Percentiles rank a stretch among this genome's conserved stretches.
Evolutionary conservation across 2,797 vertebrate genomes (phyloP).

Genomic region (Neopelma chrysocephalum): DNA sequence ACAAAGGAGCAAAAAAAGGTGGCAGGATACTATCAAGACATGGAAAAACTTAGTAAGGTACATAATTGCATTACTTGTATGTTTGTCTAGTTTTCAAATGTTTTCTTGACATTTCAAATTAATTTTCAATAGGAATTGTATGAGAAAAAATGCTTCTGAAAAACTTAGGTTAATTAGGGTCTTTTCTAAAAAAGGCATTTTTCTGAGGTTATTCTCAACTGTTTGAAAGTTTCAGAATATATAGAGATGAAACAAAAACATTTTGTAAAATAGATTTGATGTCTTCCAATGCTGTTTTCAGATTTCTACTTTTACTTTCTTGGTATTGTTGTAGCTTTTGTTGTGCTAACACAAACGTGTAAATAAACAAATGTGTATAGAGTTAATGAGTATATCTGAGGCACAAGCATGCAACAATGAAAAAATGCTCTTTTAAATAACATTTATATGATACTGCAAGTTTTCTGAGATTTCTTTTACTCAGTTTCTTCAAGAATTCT

Average conservation of each 20-base stretch:
- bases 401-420: background rate
- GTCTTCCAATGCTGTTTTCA: background rate
- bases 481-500: background rate
- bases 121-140: background rate
- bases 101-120: background rate
- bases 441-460: background rate
- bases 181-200: background rate
- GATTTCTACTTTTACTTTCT: background rate
- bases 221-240: background rate
- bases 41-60: conserved; percentile 83
- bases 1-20: conserved; percentile 80
- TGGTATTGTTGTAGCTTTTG: background rate
- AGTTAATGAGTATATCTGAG: background rate
- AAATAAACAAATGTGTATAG: background rate
- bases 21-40: conserved; percentile 69
- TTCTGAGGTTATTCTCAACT: background rate
- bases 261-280: background rate
- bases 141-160: background rate
- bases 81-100: background rate
- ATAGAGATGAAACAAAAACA: background rate
- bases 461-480: background rate
- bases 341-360: background rate
- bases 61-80: background rate
- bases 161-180: background rate
- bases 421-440: background rate